Evolutionary conservation across 35 echinoderm and acorn worm genomes (phyloP).

Genomic region (Anneissia japonica): DNA sequence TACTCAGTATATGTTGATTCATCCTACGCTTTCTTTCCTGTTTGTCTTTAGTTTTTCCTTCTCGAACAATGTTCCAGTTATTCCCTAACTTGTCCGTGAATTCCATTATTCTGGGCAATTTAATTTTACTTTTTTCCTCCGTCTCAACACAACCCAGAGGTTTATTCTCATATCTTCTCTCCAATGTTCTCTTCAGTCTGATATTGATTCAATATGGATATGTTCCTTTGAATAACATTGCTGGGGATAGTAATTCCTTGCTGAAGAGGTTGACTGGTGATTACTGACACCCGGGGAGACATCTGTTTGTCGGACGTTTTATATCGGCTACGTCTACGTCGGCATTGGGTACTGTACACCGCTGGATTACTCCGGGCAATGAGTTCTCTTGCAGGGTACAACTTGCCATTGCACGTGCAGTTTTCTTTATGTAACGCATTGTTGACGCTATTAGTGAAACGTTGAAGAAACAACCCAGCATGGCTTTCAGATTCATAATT

Average conservation of each 20-base stretch:
- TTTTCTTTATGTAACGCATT: constrained; percentile 76
- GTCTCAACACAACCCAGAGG: no score
- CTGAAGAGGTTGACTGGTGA: no score
- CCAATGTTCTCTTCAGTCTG: no score
- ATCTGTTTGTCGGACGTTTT: neutral
- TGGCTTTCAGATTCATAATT: neutral
- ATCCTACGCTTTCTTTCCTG: neutral
- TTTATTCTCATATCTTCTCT: no score
- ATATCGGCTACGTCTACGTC: neutral
- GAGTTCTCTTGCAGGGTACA: constrained; percentile 63
- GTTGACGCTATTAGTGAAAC: constrained; percentile 87
- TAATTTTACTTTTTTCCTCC: constrained; percentile 45
- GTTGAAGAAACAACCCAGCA: constrained; percentile 74
- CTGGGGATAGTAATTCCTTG: no score
- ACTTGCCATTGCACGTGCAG: constrained; percentile 57
- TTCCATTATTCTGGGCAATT: constrained; percentile 76
- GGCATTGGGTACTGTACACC: neutral
- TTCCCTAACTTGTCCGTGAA: constrained; percentile 75
- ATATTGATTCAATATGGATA: no score
- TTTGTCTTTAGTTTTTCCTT: constrained; percentile 22
- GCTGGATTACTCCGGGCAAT: constrained; percentile 65
- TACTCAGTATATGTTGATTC: no score
- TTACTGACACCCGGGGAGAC: neutral
- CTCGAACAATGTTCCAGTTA: constrained; percentile 87
- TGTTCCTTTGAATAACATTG: no score